Evolutionary conservation across 2,888 invertebrate species (phyloP).

Genomic region (Vesta saturnalis): DNA sequence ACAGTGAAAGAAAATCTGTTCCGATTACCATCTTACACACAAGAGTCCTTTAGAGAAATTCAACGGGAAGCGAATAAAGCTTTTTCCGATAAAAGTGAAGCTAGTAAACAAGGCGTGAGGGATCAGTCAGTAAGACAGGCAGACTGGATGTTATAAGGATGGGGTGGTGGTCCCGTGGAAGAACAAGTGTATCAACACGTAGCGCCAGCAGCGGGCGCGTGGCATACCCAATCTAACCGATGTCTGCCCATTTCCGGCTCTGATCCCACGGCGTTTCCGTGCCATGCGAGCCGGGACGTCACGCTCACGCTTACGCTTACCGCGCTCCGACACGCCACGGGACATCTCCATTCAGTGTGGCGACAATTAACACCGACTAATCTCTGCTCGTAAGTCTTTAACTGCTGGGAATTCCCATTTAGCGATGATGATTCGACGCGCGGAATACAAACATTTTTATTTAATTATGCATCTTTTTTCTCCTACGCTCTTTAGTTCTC

Average conservation of each 20-base stretch:
- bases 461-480: background rate
- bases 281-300: conserved; percentile 55
- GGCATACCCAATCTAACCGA: conserved; percentile 58
- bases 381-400: conserved; percentile 39
- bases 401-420: conserved; percentile 32
- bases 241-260: conserved; percentile 59
- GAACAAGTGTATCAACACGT: conserved; percentile 58
- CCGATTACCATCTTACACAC: conserved; percentile 25
- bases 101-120: conserved; percentile 56
- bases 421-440: background rate
- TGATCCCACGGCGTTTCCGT: conserved; percentile 55
- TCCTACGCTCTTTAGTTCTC: too few species aligned
- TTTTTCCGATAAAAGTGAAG: conserved; percentile 48
- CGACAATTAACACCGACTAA: conserved; percentile 53
- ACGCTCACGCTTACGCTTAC: conserved; percentile 53
- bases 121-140: conserved; percentile 47
- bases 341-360: conserved; percentile 54
- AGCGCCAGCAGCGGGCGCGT: conserved; percentile 53
- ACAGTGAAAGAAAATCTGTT: conserved; percentile 17
- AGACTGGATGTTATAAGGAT: conserved; percentile 37
- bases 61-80: conserved; percentile 49
- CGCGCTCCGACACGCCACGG: conserved; percentile 48
- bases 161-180: conserved; percentile 45
- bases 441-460: background rate
- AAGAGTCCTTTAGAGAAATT: conserved; percentile 43